Percentiles rank a stretch among this genome's conserved stretches.
Evolutionary conservation across 2,797 vertebrate species (phyloP).

Genomic region (Trichosurus vulpecula): DNA sequence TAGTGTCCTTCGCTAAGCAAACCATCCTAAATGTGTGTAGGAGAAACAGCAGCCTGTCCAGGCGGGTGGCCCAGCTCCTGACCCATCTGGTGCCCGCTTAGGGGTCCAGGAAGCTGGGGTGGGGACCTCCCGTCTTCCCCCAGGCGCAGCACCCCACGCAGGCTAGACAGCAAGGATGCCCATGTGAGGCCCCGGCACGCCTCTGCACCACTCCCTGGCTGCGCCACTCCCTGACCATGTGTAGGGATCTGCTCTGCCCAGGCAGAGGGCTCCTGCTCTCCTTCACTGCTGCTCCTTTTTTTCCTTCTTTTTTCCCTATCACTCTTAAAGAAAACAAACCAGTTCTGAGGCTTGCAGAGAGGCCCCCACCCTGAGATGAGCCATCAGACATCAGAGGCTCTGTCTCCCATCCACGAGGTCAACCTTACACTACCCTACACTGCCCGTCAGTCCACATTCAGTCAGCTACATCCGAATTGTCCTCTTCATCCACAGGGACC

Average conservation of each 20-base stretch:
- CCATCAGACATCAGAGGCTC: slow-evolving; percentile 29
- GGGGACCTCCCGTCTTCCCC: too few relatives aligned
- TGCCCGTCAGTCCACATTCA: slow-evolving; percentile 85
- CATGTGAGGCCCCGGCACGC: too few relatives aligned
- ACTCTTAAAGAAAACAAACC: slow-evolving; percentile 60
- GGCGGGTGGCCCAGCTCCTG: too few relatives aligned
- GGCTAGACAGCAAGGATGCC: background rate
- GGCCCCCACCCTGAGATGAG: slow-evolving; percentile 46
- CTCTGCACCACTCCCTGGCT: background rate
- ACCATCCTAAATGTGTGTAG: background rate
- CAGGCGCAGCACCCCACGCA: background rate
- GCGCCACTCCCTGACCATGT: background rate
- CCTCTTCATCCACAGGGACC: slow-evolving; percentile 89
- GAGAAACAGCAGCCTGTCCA: background rate
- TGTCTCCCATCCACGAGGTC: slow-evolving; percentile 79
- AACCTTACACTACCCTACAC: slow-evolving; percentile 83
- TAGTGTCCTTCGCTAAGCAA: background rate
- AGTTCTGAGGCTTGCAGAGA: slow-evolving; percentile 75
- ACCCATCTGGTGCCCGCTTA: background rate
- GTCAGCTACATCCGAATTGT: slow-evolving; percentile 88
- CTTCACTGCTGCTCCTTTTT: slow-evolving; percentile 21
- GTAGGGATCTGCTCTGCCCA: background rate
- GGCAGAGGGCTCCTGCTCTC: background rate
- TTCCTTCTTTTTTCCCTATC: slow-evolving; percentile 52
- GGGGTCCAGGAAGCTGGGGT: too few relatives aligned